Evolutionary conservation across 1,140 invertebrate genomes (phyloP), one percentile per base, ranked within the genome.

Genomic region (Cephus cinctus): DNA sequence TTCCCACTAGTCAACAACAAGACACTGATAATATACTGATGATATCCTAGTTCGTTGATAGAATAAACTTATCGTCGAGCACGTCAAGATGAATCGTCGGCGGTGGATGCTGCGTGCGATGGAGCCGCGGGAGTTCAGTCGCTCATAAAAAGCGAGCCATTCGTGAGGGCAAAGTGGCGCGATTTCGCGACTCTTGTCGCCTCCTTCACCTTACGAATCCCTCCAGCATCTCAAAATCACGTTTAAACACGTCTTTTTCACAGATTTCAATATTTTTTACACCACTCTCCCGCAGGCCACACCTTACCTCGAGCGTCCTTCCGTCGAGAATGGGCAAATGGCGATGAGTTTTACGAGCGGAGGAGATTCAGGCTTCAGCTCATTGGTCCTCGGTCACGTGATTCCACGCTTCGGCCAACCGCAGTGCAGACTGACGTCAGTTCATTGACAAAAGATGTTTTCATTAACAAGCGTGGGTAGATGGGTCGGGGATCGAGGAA

Each of bases 201-300:
- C 5, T 18, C 14, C 27, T 27, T 47, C 59, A 53, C 51, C 47
- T 61, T 36, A 44, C 47, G 18, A 57, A 43, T 51, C 48, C 47
- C 35, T 47, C 40, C 49, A 50, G 27, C 57, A 49, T 49, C 18
- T 39, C 30, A n/a, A 8, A 8, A 16, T 11, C 34, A 34, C 20
- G 3, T 59, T 80, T 81, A 49, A 79, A 78, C 54, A 83, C 79
- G 59, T 77, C 69, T 57, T 82, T 61, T 77, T 82, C 57, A 84
- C 82, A 49, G 63, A 69, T 35, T 61, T 63, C 19, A 56, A 51
- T 34, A 62, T 63, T 19, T 54, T 57, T 21, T 57, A 52, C 58
- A 62, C 40, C 36, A 12, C 38, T 35, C 32, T 46, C 19, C 52
- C 47, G 41, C 54, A 54, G 57, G 59, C 63, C 65, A 65, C 63